Evolutionary conservation across 2,888 invertebrate genomes (phyloP), one percentile per base, ranked within the genome.

Genomic region (Drosophila anceps): DNA sequence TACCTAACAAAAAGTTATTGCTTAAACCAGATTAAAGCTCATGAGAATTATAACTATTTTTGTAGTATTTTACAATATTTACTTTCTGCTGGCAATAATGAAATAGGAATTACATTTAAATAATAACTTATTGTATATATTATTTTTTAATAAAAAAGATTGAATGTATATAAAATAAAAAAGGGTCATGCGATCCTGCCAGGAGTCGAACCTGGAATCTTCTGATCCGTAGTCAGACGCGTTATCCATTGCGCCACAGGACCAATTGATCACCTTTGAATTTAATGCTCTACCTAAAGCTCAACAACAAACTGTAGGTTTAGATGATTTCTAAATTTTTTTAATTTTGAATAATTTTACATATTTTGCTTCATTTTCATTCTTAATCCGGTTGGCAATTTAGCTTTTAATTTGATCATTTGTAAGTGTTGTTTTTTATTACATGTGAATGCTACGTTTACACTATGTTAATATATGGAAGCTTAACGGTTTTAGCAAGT

Each of bases 171-270:
- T n/a, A n/a, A 20, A n/a, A 64, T 0, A 72, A 73, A 66, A 79
- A 70, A 0, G 0, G n/a, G n/a, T n/a, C n/a, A n/a, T 41, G 54
- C 93, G 93, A 93, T 92, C 93, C 92, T 93, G 93, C 93, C 93
- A 93, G 93, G 93, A 93, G 93, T 93, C 93, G 93, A 93, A 93
- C 93, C 93, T 93, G 93, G 93, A 93, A 92, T 93, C 93, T 93
- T 93, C 93, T 93, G 93, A 93, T 93, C 93, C 93, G 93, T 93
- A 93, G 93, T 93, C 93, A 93, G 93, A 93, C 93, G 93, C 93
- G 93, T 93, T 92, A 93, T 93, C 93, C 93, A 93, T 93, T 93
- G 93, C 93, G 93, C 93, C 93, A 93, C 93, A 93, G 92, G 93
- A 92, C 93, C 93, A 51, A 35, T 18, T 43, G 54, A 55, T 51